Base-by-base conservation (phyloP, 2,888 invertebrate species). In the Abrostola triplasia region DNA sequence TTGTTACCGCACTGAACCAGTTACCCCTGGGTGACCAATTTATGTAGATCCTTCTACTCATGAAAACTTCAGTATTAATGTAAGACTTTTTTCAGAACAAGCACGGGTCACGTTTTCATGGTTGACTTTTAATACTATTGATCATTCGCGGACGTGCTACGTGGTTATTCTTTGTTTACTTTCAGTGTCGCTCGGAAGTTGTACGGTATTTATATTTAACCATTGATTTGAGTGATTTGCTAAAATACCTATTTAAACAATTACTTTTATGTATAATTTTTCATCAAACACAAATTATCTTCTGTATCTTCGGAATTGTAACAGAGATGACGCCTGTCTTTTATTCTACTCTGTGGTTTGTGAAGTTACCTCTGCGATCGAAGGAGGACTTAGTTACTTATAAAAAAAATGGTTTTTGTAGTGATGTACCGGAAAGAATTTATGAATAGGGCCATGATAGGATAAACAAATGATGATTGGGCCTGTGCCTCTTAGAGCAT, bases 1-100 rank as follows among this genome's bases (percentile, higher is more conserved):
- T 60, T 50, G 6, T 49, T 60, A 64, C 80, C 72, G 78, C 77
- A 68, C 56, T 63, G 24, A 59, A 76, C 79, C 71, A 64, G 82
- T 70, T 76, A 67, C 57, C 49, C 38, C 59, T 55, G 54, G 47
- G 37, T 38, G 52, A 62, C 68, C 67, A 79, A 35, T 53, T 52
- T 60, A 59, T 44, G 12, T 50, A 59, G 76, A 77, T 35, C 70
- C 61, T 37, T 66, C 11, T 13, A 41, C 24, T 58, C 49, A 24
- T 24, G 12, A 52, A 38, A 11, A 10, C 12, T 13, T 47, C 5
- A 13, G 12, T 9, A 36, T 42, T 47, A 52, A 50, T 44, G n/a
- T 8, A 44, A 11, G 36, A 61, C 40, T 42, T 40, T 40, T 59
- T 55, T 52, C 49, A 57, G 40, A 61, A 48, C 54, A 11, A 41